Base-by-base conservation (phyloP, 2,888 invertebrate genomes). In the Geophilus truncorum region DNA sequence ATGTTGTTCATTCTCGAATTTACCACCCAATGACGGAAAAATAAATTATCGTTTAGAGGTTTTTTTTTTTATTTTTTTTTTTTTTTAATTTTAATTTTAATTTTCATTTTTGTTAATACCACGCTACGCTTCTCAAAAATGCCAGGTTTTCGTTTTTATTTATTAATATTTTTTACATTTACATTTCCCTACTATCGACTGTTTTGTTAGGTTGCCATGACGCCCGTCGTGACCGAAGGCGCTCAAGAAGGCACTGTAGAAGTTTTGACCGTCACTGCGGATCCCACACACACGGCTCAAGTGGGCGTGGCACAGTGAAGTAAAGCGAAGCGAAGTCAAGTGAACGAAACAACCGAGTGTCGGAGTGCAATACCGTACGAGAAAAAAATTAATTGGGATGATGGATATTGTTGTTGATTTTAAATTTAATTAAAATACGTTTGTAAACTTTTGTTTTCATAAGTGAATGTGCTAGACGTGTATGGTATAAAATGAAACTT, bases 191-290 rank as follows among this genome's bases (percentile, higher is more conserved):
- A n/a, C n/a, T n/a, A 32, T 77, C 34, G 32, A 77, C 34, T 77
- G 30, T 79, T 80, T 34, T 76, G 28, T 9, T 28, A 86, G 82
- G 85, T 86, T 81, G 84, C 86, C 36, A 85, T 86, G 86, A 84
- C 86, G 32, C 85, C 85, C 2, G 82, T 84, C 34, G 85, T 86
- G 23, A 84, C 86, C 0, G 86, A 86, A 81, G 85, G 75, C 2
- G 25, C 36, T n/a, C 80, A 80, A 84, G 10, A 84, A 10, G 84
- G 84, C 28, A 85, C 85, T n/a, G 85, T 86, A 6, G 86, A 85
- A 81, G 84, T 85, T n/a, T 83, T 85, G 82, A 84, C 84, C 18
- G 83, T 84, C 7, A 51, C 77, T 15, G 62, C 77, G 28, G 80
- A 80, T 77, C 80, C 75, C 4, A 9, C 75, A 18, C 80, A 80